Percentiles rank a stretch among this genome's conserved stretches.
Evolutionary conservation across 2,797 vertebrate genomes (phyloP).

Genomic region (Rhynchotus rufescens): DNA sequence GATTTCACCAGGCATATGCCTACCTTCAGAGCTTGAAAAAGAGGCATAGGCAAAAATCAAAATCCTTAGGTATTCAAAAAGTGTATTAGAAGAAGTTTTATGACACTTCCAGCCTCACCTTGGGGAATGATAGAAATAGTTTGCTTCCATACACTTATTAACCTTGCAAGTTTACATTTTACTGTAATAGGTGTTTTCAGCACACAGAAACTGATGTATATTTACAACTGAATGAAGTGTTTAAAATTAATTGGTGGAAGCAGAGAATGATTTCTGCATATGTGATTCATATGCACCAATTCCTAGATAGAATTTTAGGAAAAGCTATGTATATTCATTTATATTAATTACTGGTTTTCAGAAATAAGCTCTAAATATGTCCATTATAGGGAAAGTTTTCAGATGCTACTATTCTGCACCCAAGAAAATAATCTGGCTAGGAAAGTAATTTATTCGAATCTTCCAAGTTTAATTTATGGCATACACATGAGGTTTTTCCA

Average conservation of each 20-base stretch:
- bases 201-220: neutral
- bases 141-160: neutral
- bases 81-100: neutral
- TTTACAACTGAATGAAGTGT: neutral
- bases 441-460: constrained; percentile 61
- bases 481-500: constrained; percentile 46
- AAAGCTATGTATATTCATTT: neutral
- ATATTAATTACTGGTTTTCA: constrained; percentile 25
- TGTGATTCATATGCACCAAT: neutral
- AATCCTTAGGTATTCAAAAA: neutral
- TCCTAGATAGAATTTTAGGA: neutral
- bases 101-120: neutral
- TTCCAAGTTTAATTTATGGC: constrained; percentile 56
- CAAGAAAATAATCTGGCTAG: constrained; percentile 48
- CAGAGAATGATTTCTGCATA: neutral
- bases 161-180: neutral
- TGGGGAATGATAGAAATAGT: neutral
- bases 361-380: neutral
- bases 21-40: neutral
- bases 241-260: constrained; percentile 9
- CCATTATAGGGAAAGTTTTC: constrained; percentile 4
- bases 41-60: neutral
- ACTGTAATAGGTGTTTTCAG: neutral
- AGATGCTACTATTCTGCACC: neutral
- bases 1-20: neutral